These are phyloP conservation scores for Psittacus erithacus DNA, from an alignment of 2,113 vertebrate genomes.

Conservation along the genomic window DNA sequence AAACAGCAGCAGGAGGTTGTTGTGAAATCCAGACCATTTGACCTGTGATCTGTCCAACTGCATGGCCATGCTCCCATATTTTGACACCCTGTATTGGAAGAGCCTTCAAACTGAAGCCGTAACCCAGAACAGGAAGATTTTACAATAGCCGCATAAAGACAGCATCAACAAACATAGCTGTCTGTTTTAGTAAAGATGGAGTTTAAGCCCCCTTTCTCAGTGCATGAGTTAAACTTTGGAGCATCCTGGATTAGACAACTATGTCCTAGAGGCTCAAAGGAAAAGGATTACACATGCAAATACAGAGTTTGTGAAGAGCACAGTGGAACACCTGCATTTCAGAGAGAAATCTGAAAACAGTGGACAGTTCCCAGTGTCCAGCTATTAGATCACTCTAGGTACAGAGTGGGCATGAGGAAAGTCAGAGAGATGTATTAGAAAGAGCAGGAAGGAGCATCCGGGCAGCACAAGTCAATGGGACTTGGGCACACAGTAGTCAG, in stretches of 20 bases:
- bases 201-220: background rate
- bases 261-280: background rate
- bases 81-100: background rate
- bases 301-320: background rate
- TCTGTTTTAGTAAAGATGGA: background rate
- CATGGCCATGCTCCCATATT: background rate
- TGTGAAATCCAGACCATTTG: background rate
- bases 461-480: background rate
- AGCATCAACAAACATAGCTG: background rate
- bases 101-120: background rate
- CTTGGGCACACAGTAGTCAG: background rate
- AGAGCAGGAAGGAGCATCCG: background rate
- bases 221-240: background rate
- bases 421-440: background rate
- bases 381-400: background rate
- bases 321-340: background rate
- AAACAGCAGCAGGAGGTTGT: background rate
- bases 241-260: background rate
- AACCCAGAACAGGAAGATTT: background rate
- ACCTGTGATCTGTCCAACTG: background rate
- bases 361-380: background rate
- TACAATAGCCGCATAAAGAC: background rate
- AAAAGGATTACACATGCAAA: rapidly evolving
- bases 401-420: background rate
- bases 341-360: background rate